A percentile compares a stretch with the other conserved stretches of the same genome.
phyloP scores from a whole-genome alignment of 2,113 vertebrate genomes.

The Sturnus vulgaris region DNA sequence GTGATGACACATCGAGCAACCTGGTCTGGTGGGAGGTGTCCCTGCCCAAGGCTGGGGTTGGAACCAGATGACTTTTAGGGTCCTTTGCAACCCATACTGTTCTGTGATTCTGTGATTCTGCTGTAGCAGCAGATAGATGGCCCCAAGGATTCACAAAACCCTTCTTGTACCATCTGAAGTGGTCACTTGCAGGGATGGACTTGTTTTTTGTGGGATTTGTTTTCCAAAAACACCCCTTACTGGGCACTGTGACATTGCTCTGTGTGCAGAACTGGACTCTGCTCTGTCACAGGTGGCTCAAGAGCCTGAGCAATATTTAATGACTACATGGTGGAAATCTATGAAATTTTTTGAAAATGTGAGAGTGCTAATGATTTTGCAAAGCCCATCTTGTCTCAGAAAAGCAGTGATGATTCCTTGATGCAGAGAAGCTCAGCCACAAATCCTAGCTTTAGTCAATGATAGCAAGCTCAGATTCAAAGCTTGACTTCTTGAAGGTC shows the following conservation, averaged over 20 bases:
- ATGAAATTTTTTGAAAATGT: background rate
- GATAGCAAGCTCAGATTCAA: background rate
- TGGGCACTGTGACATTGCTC: background rate
- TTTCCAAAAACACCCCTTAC: background rate
- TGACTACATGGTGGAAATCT: background rate
- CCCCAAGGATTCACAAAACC: background rate
- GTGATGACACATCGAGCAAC: background rate
- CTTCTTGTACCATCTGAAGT: background rate
- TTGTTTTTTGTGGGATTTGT: background rate
- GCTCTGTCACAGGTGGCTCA: background rate
- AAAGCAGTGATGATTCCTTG: background rate
- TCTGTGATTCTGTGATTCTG: background rate
- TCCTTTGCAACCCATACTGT: background rate
- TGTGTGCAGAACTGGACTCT: background rate
- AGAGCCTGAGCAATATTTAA: background rate
- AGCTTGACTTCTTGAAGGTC: background rate
- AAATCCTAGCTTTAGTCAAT: background rate
- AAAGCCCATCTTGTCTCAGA: background rate
- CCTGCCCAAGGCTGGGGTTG: background rate
- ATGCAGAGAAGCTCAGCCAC: background rate
- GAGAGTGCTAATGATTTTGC: background rate
- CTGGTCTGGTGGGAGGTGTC: too few relatives aligned
- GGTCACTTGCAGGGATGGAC: background rate
- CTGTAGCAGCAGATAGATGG: background rate
- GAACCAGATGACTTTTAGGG: background rate